Conservation (phyloP, 2,113 vertebrate species). For the Gobio gobio region DNA sequence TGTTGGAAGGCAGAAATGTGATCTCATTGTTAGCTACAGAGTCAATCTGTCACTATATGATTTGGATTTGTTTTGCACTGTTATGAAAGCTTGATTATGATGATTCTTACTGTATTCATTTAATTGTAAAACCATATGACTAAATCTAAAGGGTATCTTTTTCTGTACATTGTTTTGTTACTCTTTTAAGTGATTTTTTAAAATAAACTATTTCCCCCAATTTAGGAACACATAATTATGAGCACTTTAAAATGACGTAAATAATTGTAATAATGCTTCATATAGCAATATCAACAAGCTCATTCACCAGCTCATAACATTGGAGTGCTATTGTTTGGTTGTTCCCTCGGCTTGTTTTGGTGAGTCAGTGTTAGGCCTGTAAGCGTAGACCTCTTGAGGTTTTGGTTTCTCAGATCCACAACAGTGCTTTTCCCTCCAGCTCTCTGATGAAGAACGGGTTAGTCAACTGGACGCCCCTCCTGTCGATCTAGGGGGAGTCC, state of each 20-base stretch:
- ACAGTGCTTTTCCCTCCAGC: slow-evolving; percentile 58
- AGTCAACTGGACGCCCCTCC: slow-evolving; percentile 79
- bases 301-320: not conserved
- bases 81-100: not conserved
- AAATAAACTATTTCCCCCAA: not conserved
- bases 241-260: not conserved
- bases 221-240: not conserved
- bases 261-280: not conserved
- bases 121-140: not conserved
- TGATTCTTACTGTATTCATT: not conserved
- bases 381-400: slow-evolving; percentile 28
- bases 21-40: not conserved
- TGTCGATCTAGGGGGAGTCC: slow-evolving; percentile 76
- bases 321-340: slow-evolving; percentile 16
- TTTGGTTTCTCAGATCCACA: slow-evolving; percentile 59
- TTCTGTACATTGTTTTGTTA: not conserved
- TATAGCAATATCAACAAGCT: not conserved
- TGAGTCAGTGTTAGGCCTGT: slow-evolving; percentile 27
- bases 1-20: not conserved
- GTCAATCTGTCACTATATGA: not conserved
- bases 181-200: not conserved
- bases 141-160: not conserved
- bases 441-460: slow-evolving; percentile 76
- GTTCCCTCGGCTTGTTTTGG: slow-evolving; percentile 14
- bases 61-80: not conserved